Evolutionary conservation across 2,113 vertebrate genomes (phyloP).

Genomic region (Megaceryle torquata): DNA sequence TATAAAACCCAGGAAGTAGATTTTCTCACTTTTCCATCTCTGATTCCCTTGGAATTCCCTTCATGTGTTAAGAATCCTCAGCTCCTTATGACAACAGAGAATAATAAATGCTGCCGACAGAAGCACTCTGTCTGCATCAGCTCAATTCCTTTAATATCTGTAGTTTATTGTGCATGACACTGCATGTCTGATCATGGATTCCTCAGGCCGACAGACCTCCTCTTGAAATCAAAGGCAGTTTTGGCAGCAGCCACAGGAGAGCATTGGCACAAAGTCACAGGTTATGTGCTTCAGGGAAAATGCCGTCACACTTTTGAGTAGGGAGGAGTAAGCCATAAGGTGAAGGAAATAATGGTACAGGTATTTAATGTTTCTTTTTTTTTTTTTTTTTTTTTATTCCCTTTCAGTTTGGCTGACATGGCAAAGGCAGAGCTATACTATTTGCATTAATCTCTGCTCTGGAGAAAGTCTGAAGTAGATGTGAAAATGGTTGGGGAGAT

Average conservation of each 20-base stretch:
- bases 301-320: neutral
- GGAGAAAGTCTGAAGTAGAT: neutral
- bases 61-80: neutral
- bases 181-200: neutral
- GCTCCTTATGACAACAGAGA: neutral
- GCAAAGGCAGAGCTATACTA: neutral
- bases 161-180: conserved; percentile 40
- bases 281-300: neutral
- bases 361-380: neutral
- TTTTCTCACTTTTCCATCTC: neutral
- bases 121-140: conserved; percentile 40
- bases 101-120: conserved; percentile 32
- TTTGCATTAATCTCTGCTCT: neutral
- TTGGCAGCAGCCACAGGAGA: neutral
- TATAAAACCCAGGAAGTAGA: neutral
- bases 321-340: neutral
- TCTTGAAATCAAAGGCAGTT: conserved; percentile 8
- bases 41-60: neutral
- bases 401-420: neutral
- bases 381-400: neutral
- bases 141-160: conserved; percentile 2
- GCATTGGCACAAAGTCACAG: neutral
- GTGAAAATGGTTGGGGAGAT: neutral
- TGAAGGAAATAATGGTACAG: neutral
- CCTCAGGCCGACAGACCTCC: neutral